Conservation (phyloP, 2,113 vertebrate species). For the Rallus limicola region DNA sequence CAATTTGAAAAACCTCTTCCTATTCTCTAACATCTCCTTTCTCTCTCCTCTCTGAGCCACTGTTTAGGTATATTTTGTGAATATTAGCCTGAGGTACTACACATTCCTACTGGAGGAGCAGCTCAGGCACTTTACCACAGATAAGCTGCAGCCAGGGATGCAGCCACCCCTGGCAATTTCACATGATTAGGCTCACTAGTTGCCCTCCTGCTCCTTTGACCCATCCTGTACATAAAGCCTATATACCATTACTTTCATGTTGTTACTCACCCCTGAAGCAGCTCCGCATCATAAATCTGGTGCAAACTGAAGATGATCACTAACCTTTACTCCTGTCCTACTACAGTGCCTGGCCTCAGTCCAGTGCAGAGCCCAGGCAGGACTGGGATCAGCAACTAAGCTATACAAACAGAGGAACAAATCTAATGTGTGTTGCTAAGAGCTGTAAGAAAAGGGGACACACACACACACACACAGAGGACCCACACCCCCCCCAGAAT, state of each 20-base stretch:
- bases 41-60: not conserved
- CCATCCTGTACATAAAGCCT: not conserved
- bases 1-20: not conserved
- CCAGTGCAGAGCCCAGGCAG: not conserved
- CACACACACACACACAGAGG: too few species aligned
- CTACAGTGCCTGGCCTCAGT: not conserved
- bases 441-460: not conserved
- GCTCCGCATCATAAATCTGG: not conserved
- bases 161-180: not conserved
- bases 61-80: not conserved
- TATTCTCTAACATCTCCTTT: not conserved
- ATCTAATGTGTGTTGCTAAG: not conserved
- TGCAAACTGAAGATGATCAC: fast-evolving
- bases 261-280: not conserved
- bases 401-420: not conserved
- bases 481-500: too few species aligned
- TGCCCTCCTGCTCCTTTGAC: not conserved
- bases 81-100: not conserved
- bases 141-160: not conserved
- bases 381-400: not conserved
- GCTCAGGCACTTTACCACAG: not conserved
- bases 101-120: not conserved
- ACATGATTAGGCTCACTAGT: not conserved
- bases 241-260: not conserved
- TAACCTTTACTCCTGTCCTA: not conserved